phyloP scores from a whole-genome alignment of 2,113 vertebrate genomes.

The Mionectes macconnelli region DNA sequence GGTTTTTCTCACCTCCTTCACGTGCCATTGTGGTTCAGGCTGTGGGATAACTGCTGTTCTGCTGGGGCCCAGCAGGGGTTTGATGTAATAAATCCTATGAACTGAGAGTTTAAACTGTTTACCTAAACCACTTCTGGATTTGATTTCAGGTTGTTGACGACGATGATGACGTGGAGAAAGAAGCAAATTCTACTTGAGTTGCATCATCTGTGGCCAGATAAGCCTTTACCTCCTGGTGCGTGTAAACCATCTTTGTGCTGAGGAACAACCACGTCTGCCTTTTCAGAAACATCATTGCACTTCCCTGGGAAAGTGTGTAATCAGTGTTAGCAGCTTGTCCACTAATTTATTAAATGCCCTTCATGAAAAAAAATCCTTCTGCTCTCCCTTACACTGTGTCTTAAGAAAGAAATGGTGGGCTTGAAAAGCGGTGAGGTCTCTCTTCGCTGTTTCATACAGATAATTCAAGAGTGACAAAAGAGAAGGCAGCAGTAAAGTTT shows the following conservation, averaged over 20 bases:
- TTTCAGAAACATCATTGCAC: conserved; percentile 9
- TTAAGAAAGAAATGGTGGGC: background rate
- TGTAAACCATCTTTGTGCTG: background rate
- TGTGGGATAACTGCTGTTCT: background rate
- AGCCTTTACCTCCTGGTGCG: background rate
- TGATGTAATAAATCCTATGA: background rate
- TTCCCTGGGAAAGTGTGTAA: background rate
- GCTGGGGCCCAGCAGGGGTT: background rate
- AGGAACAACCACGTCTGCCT: conserved; percentile 4
- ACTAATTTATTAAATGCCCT: conserved; percentile 23
- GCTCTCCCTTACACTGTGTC: background rate
- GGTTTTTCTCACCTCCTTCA: background rate
- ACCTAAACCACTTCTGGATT: background rate
- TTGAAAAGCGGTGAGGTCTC: background rate
- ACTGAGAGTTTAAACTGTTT: background rate
- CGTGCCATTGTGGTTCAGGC: accelerated
- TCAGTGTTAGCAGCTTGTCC: background rate
- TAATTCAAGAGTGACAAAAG: background rate
- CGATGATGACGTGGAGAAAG: conserved; percentile 70
- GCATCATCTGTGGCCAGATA: background rate
- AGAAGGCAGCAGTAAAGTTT: background rate
- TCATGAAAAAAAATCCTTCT: background rate
- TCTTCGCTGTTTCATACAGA: background rate
- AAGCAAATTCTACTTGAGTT: conserved; percentile 73
- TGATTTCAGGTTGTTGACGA: conserved; percentile 77